Conservation (phyloP, 2,888 invertebrate species). For the Rhopalosiphum nymphaeae region DNA sequence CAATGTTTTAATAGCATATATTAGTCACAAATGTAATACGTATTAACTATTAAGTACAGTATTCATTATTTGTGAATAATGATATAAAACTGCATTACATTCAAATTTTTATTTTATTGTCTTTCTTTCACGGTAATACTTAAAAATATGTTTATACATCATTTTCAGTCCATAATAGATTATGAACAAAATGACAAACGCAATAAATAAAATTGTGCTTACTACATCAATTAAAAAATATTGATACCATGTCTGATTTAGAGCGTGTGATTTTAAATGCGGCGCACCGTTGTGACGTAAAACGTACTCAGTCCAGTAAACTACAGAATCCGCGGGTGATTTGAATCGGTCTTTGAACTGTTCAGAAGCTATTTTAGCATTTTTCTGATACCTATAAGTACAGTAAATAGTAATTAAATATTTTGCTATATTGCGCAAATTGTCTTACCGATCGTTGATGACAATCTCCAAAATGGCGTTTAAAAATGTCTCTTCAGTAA, state of each 20-base stretch:
- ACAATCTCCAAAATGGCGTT: not conserved
- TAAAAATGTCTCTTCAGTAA: not conserved
- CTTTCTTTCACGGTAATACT: not conserved
- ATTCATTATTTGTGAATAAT: too few species aligned
- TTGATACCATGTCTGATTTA: not conserved
- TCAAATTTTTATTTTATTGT: not conserved
- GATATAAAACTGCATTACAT: not conserved
- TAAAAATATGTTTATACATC: not conserved
- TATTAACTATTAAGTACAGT: not conserved
- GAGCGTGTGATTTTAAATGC: not conserved
- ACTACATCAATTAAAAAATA: not conserved
- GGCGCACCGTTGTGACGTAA: not conserved
- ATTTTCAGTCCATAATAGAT: not conserved
- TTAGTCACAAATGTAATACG: not conserved
- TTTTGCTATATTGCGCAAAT: too few species aligned
- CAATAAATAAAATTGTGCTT: not conserved
- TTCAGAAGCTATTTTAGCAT: not conserved
- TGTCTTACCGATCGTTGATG: not conserved
- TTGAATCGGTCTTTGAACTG: not conserved
- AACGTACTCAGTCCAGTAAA: constrained; percentile 9
- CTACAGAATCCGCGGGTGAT: not conserved
- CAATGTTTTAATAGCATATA: not conserved
- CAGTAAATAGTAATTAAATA: not conserved
- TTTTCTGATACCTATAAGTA: not conserved
- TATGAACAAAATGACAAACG: not conserved